Evolutionary conservation across 2,888 invertebrate genomes (phyloP).

Genomic region (Melipona bicolor): DNA sequence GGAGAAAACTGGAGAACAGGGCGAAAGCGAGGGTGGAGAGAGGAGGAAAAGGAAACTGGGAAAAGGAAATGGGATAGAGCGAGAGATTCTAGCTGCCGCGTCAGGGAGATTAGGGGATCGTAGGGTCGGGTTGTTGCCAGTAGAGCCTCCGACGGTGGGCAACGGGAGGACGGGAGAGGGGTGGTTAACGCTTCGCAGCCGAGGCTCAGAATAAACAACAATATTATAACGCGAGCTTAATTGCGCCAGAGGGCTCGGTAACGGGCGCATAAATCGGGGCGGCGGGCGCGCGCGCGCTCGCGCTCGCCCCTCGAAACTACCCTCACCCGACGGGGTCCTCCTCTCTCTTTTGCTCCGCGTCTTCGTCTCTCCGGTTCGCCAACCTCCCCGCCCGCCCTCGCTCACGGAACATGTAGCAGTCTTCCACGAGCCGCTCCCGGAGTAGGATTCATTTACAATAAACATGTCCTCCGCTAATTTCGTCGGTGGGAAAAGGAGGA

Average conservation of each 20-base stretch:
- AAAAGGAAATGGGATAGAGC: constrained; percentile 43
- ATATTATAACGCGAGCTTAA: constrained; percentile 84
- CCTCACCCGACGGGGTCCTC: constrained; percentile 42
- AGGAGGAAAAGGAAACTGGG: constrained; percentile 30
- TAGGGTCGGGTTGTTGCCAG: constrained; percentile 60
- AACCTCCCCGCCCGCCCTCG: constrained; percentile 1
- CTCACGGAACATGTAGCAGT: constrained; percentile 67
- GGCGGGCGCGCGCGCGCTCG: constrained; percentile 70
- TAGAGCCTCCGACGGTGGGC: constrained; percentile 64
- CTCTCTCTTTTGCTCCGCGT: constrained; percentile 46
- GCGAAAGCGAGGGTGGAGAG: constrained; percentile 39
- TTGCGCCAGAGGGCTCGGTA: constrained; percentile 83
- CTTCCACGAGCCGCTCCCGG: constrained; percentile 66
- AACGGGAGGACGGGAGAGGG: constrained; percentile 52
- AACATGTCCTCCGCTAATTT: constrained; percentile 83
- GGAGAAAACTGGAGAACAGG: constrained; percentile 7
- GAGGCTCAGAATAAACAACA: constrained; percentile 82
- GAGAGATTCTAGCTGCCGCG: constrained; percentile 68
- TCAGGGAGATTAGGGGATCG: constrained; percentile 73
- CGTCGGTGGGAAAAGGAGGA: constrained; percentile 74
- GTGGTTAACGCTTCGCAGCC: constrained; percentile 80
- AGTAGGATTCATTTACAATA: constrained; percentile 83
- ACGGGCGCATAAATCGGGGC: constrained; percentile 82
- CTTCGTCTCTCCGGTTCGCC: constrained; percentile 55
- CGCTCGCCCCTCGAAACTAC: constrained; percentile 63